phyloP scores from a whole-genome alignment of 2,797 vertebrate genomes.

The Chloroceryle amazona region DNA sequence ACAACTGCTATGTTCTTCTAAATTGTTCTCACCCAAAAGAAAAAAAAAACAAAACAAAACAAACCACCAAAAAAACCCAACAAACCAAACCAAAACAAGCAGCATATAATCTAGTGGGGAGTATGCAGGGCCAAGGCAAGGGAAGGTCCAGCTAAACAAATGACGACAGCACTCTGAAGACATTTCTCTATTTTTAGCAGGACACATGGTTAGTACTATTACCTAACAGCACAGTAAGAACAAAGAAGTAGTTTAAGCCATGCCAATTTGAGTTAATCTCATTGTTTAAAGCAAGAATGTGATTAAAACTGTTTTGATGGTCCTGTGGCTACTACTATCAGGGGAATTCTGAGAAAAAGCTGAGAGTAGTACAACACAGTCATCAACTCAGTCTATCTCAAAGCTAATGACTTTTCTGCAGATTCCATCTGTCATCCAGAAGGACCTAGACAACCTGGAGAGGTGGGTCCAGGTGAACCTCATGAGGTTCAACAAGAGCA shows the following conservation, averaged over 20 bases:
- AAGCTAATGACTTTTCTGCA: background rate
- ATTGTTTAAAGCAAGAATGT: background rate
- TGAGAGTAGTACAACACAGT: background rate
- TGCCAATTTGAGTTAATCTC: background rate
- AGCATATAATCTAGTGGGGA: background rate
- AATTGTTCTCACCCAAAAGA: background rate
- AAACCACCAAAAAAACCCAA: too few species aligned
- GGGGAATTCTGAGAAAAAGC: background rate
- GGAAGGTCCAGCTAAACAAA: background rate
- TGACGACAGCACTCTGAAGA: background rate
- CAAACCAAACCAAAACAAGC: background rate
- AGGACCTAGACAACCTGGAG: too few species aligned
- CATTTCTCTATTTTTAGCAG: background rate
- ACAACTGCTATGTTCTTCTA: background rate
- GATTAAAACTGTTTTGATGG: background rate
- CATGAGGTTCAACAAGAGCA: too few species aligned
- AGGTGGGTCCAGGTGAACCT: too few species aligned
- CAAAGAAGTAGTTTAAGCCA: background rate
- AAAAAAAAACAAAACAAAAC: too few species aligned
- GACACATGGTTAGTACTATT: background rate
- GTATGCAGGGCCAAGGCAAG: background rate
- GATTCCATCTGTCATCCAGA: background rate
- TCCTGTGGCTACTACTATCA: background rate
- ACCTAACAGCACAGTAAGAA: background rate
- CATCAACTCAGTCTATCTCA: background rate